Conservation (phyloP, 1,140 invertebrate species). For the Eciton burchellii region DNA sequence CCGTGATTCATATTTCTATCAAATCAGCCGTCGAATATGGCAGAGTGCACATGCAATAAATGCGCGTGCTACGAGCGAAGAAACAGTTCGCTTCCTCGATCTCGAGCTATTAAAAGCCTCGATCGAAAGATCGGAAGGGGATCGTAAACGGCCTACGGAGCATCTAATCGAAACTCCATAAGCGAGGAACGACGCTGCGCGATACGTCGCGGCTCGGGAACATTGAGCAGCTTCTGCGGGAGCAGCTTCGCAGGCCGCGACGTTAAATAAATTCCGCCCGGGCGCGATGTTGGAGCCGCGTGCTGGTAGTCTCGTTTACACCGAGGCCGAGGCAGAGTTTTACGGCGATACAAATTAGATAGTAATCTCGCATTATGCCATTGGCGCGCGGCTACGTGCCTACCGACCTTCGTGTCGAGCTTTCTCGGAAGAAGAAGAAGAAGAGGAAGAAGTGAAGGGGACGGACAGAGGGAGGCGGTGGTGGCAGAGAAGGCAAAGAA, state of each 20-base stretch:
- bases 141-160: background rate
- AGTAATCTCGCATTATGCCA: slow-evolving; percentile 64
- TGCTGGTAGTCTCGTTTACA: slow-evolving; percentile 57
- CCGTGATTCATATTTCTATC: slow-evolving; percentile 51
- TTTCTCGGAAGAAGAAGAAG: slow-evolving; percentile 46
- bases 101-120: slow-evolving; percentile 12
- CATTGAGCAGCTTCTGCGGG: background rate
- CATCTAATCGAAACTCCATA: slow-evolving; percentile 20
- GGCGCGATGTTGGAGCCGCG: slow-evolving; percentile 37
- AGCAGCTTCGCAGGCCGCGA: background rate
- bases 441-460: background rate
- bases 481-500: background rate
- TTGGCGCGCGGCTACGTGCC: slow-evolving; percentile 46
- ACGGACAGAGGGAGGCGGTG: background rate
- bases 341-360: slow-evolving; percentile 72
- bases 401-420: slow-evolving; percentile 30
- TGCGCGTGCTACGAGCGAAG: too few relatives aligned
- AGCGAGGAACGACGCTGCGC: slow-evolving; percentile 20
- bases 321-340: slow-evolving; percentile 54
- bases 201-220: background rate
- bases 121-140: background rate
- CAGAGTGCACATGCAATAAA: background rate
- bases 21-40: slow-evolving; percentile 10
- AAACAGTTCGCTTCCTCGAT: background rate
- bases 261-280: slow-evolving; percentile 68